Percentiles rank a stretch among this genome's conserved stretches.
Conservation (phyloP, 2,888 invertebrate species). For the Drosophila tripunctata region DNA sequence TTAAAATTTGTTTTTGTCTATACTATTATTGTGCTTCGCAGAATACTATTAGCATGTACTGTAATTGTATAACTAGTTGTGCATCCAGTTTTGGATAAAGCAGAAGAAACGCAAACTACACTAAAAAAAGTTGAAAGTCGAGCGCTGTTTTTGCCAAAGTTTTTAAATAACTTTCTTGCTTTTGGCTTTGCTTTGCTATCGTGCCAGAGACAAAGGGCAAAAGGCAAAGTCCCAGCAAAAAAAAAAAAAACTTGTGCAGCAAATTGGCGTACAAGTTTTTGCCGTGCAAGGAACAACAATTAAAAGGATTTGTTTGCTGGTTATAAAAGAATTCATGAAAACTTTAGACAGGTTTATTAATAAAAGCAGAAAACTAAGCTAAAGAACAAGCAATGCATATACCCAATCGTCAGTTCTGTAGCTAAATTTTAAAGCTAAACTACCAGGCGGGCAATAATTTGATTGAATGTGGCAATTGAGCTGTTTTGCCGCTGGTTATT, state of each 20-base stretch:
- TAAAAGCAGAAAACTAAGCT: slow-evolving; percentile 1
- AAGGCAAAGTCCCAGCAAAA: slow-evolving; percentile 3
- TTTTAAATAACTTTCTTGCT: slow-evolving; percentile 73
- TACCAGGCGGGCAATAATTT: slow-evolving; percentile 57
- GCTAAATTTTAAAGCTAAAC: slow-evolving; percentile 48
- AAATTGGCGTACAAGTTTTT: slow-evolving; percentile 60
- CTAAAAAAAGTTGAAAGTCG: slow-evolving; percentile 33
- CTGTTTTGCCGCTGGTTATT: slow-evolving; percentile 40
- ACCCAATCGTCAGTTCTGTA: slow-evolving; percentile 3
- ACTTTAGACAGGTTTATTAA: slow-evolving; percentile 29
- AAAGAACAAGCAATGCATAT: background rate
- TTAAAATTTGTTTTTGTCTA: too few species aligned
- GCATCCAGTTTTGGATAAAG: background rate
- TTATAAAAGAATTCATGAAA: slow-evolving; percentile 28
- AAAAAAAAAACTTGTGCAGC: slow-evolving; percentile 53
- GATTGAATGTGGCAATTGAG: slow-evolving; percentile 62
- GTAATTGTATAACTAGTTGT: background rate
- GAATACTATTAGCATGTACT: too few species aligned
- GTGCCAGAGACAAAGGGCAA: slow-evolving; percentile 23
- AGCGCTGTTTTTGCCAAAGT: slow-evolving; percentile 60
- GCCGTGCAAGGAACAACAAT: slow-evolving; percentile 51
- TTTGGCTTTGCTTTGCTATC: slow-evolving; percentile 50
- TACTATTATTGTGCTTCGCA: too few species aligned
- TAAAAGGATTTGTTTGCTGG: slow-evolving; percentile 63
- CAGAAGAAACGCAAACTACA: slow-evolving; percentile 3